Evolutionary conservation across 2,797 vertebrate genomes (phyloP).

Genomic region (Spatula clypeata): DNA sequence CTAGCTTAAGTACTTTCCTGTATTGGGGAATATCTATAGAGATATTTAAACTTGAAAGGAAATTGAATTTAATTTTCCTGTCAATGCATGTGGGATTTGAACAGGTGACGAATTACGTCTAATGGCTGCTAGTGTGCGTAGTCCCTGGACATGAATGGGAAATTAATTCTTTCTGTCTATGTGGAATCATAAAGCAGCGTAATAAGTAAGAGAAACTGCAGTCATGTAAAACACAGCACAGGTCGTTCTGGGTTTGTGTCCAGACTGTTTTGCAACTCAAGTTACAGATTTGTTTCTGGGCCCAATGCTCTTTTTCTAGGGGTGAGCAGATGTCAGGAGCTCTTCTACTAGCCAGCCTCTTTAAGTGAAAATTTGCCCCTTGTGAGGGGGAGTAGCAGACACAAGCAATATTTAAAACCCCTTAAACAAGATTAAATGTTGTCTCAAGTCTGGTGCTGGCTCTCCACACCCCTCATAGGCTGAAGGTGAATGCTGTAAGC

Average conservation of each 20-base stretch:
- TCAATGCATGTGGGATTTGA: conserved; percentile 48
- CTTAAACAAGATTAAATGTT: neutral
- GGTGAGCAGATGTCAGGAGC: neutral
- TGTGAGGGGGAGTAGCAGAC: neutral
- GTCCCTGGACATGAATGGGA: neutral
- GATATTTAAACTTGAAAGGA: conserved; percentile 30
- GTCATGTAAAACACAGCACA: neutral
- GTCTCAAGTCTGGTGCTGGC: neutral
- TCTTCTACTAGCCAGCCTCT: neutral
- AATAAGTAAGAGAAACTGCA: neutral
- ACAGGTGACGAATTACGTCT: conserved; percentile 34
- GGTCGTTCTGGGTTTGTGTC: neutral
- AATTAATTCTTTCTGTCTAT: conserved; percentile 23
- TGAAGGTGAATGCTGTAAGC: neutral
- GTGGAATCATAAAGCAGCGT: neutral
- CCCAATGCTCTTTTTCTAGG: neutral
- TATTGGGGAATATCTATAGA: conserved; percentile 40
- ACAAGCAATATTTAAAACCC: neutral
- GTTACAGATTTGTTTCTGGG: conserved; percentile 1
- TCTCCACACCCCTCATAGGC: neutral
- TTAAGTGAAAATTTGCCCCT: neutral
- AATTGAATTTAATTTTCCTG: conserved; percentile 48
- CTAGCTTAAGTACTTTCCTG: neutral
- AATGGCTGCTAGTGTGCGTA: neutral
- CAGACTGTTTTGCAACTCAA: neutral